Conservation (phyloP, 1,140 invertebrate species). For the Drosophila carrolli region DNA sequence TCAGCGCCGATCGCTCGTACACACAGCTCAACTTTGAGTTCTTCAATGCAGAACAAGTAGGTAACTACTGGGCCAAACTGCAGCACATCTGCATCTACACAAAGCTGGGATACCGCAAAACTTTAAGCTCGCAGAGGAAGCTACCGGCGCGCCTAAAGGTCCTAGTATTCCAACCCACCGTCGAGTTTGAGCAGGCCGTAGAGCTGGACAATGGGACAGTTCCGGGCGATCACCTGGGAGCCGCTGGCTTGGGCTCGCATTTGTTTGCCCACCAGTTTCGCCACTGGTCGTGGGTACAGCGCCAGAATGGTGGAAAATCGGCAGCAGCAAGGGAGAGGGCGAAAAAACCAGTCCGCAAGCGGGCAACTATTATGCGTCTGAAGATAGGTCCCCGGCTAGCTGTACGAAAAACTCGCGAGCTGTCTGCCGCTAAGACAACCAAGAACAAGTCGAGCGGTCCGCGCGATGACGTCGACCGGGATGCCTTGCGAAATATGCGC, state of each 20-base stretch:
- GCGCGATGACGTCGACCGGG: constrained; percentile 89
- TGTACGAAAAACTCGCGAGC: constrained; percentile 7
- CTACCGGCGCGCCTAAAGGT: constrained; percentile 15
- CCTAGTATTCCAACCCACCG: constrained; percentile 45
- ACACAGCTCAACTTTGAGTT: constrained; percentile 86
- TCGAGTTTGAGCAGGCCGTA: constrained; percentile 64
- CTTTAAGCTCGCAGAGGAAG: constrained; percentile 11
- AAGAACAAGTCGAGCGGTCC: constrained; percentile 40
- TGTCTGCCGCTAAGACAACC: constrained; percentile 45
- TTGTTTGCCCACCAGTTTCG: constrained; percentile 89
- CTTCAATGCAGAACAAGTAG: constrained; percentile 86
- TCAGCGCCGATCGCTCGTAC: constrained; percentile 87
- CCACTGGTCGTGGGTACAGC: constrained; percentile 87
- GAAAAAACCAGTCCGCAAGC: constrained; percentile 9
- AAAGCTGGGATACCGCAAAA: constrained; percentile 86
- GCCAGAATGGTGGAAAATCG: constrained; percentile 48
- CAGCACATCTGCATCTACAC: constrained; percentile 89
- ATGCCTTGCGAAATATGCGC: constrained; percentile 88
- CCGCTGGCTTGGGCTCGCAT: constrained; percentile 90
- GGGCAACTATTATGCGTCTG: constrained; percentile 31
- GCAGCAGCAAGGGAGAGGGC: background rate
- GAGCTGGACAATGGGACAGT: constrained; percentile 85
- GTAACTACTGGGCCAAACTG: constrained; percentile 91
- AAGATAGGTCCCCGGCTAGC: constrained; percentile 45
- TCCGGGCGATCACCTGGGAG: constrained; percentile 90